phyloP scores from a whole-genome alignment of 2,888 invertebrate genomes.

The Cerastoderma edule region DNA sequence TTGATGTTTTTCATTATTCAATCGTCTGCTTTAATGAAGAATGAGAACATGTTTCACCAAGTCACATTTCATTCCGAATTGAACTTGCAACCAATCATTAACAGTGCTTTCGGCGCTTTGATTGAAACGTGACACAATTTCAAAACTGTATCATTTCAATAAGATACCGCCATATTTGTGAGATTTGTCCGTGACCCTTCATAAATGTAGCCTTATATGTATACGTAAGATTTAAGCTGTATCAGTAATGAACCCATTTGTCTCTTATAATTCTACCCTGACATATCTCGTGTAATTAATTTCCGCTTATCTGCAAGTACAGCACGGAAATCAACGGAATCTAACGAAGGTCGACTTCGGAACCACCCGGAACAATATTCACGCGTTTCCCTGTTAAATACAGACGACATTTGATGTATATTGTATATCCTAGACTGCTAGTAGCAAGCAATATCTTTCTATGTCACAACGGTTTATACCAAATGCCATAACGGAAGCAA shows the following conservation, averaged over 20 bases:
- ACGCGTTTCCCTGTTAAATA: not conserved
- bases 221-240: slow-evolving; percentile 8
- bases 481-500: not conserved
- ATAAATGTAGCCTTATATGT: not conserved
- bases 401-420: no score
- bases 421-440: no score
- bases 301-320: slow-evolving; percentile 8
- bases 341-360: not conserved
- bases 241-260: not conserved
- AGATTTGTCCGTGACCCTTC: not conserved
- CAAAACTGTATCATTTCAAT: not conserved
- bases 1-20: no score
- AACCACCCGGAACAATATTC: not conserved
- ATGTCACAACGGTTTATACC: not conserved
- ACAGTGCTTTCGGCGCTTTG: not conserved
- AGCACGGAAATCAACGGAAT: not conserved
- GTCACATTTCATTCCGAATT: not conserved
- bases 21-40: no score
- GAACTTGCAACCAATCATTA: not conserved
- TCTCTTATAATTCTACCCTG: slow-evolving; percentile 3
- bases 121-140: not conserved
- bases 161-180: not conserved
- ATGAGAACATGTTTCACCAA: no score
- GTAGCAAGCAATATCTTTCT: no score
- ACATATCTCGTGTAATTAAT: slow-evolving; percentile 4